Conservation (phyloP, 2,888 invertebrate species). For the Conchocele bisecta region DNA sequence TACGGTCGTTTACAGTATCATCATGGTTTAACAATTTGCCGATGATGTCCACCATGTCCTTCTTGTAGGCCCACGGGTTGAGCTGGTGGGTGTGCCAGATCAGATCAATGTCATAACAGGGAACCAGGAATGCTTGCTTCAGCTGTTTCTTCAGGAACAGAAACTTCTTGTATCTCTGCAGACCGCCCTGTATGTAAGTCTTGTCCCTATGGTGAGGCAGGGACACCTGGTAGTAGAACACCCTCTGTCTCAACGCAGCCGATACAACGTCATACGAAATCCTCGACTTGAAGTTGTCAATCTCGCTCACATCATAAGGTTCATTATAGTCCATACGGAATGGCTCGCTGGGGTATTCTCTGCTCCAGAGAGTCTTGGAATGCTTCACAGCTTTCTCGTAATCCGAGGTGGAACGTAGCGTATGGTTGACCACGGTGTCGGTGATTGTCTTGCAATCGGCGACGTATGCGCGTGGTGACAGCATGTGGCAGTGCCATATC, state of each 20-base stretch:
- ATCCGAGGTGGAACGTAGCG: constrained; percentile 70
- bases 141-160: constrained; percentile 81
- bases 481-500: constrained; percentile 83
- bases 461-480: constrained; percentile 76
- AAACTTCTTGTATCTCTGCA: constrained; percentile 82
- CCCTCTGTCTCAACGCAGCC: constrained; percentile 81
- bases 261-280: constrained; percentile 81
- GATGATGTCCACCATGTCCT: constrained; percentile 62
- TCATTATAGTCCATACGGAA: constrained; percentile 55
- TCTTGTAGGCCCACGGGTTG: constrained; percentile 71
- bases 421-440: constrained; percentile 80
- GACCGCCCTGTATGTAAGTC: constrained; percentile 80
- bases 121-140: constrained; percentile 82
- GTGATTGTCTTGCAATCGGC: constrained; percentile 70
- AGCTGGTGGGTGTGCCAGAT: constrained; percentile 84
- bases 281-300: constrained; percentile 16
- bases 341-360: constrained; percentile 61
- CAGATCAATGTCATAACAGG: constrained; percentile 84
- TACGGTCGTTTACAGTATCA: constrained; percentile 83
- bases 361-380: constrained; percentile 60
- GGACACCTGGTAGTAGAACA: constrained; percentile 84
- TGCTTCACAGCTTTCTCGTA: constrained; percentile 51
- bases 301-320: not conserved
- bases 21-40: constrained; percentile 83
- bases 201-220: constrained; percentile 83